phyloP scores from a whole-genome alignment of 2,797 vertebrate genomes.

The Thaleichthys pacificus region DNA sequence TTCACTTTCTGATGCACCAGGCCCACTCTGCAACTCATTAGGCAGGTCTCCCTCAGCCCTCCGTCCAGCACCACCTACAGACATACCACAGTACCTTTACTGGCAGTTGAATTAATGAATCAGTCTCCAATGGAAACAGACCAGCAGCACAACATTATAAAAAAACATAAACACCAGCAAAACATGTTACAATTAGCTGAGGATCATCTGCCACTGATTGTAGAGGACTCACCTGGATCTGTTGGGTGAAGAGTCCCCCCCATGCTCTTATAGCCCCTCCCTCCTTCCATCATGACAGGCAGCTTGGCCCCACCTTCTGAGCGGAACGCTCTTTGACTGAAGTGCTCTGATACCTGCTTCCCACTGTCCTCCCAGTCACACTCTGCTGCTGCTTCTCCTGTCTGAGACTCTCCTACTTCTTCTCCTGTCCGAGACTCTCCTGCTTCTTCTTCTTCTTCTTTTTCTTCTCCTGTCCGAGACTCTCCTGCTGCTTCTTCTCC shows the following conservation, averaged over 20 bases:
- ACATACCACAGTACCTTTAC: neutral
- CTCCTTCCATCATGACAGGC: slow-evolving; percentile 13
- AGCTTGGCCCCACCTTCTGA: slow-evolving; percentile 47
- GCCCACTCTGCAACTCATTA: slow-evolving; percentile 1
- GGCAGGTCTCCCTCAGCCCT: neutral
- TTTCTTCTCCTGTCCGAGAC: slow-evolving; percentile 1
- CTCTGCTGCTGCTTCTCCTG: neutral
- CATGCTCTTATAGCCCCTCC: slow-evolving; percentile 45
- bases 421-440: slow-evolving; percentile 36
- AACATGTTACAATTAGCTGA: too few relatives aligned
- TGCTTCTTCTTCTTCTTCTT: slow-evolving; percentile 10
- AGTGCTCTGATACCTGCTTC: slow-evolving; percentile 26
- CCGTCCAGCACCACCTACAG: neutral
- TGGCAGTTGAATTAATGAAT: neutral
- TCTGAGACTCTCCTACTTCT: neutral
- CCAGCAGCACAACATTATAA: neutral
- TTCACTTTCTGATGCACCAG: too few relatives aligned
- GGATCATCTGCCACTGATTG: too few relatives aligned
- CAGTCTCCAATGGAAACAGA: neutral
- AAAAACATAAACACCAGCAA: neutral
- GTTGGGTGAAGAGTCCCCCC: slow-evolving; percentile 23
- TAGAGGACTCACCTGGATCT: slow-evolving; percentile 50
- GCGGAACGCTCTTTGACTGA: slow-evolving; percentile 47
- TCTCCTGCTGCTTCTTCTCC: neutral
- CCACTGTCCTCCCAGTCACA: too few relatives aligned